Percentiles rank a stretch among this genome's conserved stretches.
These are phyloP conservation scores for Anarhynchus alexandrinus DNA, from an alignment of 2,113 vertebrate species.

Conservation along the genomic window DNA sequence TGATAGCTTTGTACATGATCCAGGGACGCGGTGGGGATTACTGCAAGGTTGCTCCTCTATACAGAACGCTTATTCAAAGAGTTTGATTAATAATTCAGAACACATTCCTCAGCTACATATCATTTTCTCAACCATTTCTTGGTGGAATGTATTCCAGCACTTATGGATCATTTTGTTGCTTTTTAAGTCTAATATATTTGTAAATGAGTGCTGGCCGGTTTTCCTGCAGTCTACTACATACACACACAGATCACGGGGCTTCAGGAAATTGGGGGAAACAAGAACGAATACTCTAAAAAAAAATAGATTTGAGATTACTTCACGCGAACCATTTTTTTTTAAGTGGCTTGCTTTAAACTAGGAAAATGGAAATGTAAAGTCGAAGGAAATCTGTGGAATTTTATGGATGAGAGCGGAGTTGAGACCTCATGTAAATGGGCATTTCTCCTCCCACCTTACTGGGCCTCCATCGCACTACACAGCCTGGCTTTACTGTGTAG, in stretches of 20 bases:
- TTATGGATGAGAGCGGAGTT: not conserved
- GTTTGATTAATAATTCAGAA: not conserved
- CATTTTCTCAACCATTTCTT: not conserved
- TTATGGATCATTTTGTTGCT: not conserved
- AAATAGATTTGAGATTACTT: not conserved
- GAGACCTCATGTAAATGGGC: not conserved
- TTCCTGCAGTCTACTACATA: not conserved
- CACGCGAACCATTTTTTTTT: not conserved
- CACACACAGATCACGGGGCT: not conserved
- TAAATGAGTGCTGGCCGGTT: not conserved
- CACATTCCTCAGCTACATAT: not conserved
- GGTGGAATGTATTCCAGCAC: not conserved
- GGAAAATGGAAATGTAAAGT: not conserved
- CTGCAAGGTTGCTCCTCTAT: not conserved
- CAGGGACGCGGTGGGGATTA: accelerated
- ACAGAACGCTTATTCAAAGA: not conserved
- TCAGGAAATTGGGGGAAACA: not conserved
- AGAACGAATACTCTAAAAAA: not conserved
- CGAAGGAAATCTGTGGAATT: not conserved
- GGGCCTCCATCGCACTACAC: not conserved
- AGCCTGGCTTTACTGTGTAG: accelerated
- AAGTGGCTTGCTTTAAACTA: not conserved
- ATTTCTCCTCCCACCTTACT: accelerated
- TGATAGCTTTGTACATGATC: not conserved
- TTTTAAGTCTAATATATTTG: not conserved